These are phyloP conservation scores for Rissa tridactyla DNA, from an alignment of 2,113 vertebrate species.

Conservation along the genomic window DNA sequence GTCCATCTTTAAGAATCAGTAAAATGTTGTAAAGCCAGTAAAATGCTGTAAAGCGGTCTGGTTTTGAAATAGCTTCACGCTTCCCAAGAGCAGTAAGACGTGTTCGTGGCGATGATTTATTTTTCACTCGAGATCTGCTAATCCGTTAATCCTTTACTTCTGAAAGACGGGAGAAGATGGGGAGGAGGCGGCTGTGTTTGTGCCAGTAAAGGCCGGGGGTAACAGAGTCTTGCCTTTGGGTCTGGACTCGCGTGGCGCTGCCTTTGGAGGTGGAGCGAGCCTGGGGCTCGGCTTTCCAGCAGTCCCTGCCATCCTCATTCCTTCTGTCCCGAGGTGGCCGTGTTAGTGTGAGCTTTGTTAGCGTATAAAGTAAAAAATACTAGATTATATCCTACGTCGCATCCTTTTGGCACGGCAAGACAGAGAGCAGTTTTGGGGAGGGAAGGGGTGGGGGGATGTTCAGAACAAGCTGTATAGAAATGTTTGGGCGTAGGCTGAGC, in stretches of 20 bases:
- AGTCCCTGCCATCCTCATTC: background rate
- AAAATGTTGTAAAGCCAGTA: background rate
- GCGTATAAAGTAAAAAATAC: background rate
- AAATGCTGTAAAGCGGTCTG: background rate
- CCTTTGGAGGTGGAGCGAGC: accelerated
- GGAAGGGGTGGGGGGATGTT: background rate
- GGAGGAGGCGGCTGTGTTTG: background rate
- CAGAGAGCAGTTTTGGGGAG: background rate
- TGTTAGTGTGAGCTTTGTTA: background rate
- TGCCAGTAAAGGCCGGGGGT: background rate
- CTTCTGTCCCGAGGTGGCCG: background rate
- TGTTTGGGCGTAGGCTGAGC: accelerated
- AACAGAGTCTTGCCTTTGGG: background rate
- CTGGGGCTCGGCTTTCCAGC: background rate
- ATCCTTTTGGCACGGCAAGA: background rate
- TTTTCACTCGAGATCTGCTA: background rate
- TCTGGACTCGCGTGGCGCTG: background rate
- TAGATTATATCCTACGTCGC: background rate
- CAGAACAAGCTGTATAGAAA: background rate
- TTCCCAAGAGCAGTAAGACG: background rate
- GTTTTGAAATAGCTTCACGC: background rate
- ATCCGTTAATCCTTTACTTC: background rate
- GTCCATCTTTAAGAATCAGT: background rate
- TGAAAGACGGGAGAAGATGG: background rate
- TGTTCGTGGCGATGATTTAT: background rate